Base-by-base conservation (phyloP, 2,888 invertebrate species). In the Diarsia rubi region DNA sequence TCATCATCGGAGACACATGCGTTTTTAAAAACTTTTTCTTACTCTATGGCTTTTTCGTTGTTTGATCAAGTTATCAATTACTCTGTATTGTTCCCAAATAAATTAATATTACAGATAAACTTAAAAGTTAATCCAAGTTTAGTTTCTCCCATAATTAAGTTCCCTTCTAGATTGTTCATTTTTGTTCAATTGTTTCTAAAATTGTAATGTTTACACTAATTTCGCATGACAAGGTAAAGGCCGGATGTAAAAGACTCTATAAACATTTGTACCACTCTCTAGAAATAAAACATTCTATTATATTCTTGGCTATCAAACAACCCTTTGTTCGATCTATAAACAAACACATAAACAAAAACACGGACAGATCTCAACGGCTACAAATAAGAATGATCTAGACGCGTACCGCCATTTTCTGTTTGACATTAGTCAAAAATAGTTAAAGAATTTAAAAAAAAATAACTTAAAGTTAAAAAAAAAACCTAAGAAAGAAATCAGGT, bases 301-400 rank as follows among this genome's bases (percentile, higher is more conserved):
- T 49, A 12, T 21, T 49, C 6, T 21, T 21, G 2, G 21, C 57
- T 60, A 14, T n/a, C 37, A 37, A 62, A 62, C 5, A 66, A 37
- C 64, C 82, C 82, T 85, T 82, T 82, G 82, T 82, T 85, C n/a
- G 8, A 24, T 45, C 37, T 54, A 31, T 52, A 75, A 69, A 84
- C 63, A 72, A 66, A 31, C 59, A 31, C 0, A 54, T 21, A 3
- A 49, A 16, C 27, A 24, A 27, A 52, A 67, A 66, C 49, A 83
- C 59, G 19, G 19, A 69, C 69, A 85, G 77, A 60, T 44, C 63
- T n/a, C 59, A 3, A 8, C 42, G 8, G 62, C n/a, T 75, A 73
- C 79, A 85, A 83, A 86, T 83, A 85, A 52, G 31, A 70, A 12
- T n/a, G 52, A 12, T 19, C 16, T 8, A 21, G 2, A 19, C 2